Evolutionary conservation across 1,140 invertebrate genomes (phyloP).

Genomic region (Trichomalopsis sarcophagae): DNA sequence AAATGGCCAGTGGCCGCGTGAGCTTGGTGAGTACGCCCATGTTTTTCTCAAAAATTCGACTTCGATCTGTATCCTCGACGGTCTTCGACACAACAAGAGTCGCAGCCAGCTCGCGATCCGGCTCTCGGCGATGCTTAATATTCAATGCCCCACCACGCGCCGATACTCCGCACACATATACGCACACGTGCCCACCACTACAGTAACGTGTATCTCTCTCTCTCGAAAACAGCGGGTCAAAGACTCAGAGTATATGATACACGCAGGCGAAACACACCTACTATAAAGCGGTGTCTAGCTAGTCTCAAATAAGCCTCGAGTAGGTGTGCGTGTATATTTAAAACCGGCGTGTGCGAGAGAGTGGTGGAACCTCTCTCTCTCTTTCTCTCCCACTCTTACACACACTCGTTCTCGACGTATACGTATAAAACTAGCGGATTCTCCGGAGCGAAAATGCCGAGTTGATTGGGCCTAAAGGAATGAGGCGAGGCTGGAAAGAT

Average conservation of each 20-base stretch:
- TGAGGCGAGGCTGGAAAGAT: slow-evolving; percentile 22
- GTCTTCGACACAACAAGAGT: not conserved
- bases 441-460: not conserved
- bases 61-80: not conserved
- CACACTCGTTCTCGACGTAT: not conserved
- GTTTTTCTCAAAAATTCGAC: not conserved
- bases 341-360: too few species aligned
- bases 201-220: not conserved
- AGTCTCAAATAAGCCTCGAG: too few species aligned
- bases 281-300: too few species aligned
- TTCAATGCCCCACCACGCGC: not conserved
- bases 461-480: not conserved
- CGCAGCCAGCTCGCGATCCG: not conserved
- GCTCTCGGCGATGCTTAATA: not conserved
- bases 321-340: not conserved
- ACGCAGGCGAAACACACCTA: too few species aligned
- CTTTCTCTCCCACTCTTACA: not conserved
- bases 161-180: not conserved
- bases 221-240: not conserved
- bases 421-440: not conserved
- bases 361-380: not conserved
- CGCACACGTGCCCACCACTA: not conserved
- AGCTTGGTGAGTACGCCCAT: not conserved
- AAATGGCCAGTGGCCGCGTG: not conserved
- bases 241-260: too few species aligned